A percentile compares a stretch with the other conserved stretches of the same genome.
Conservation (phyloP, 2,113 vertebrate genomes). For the Mormyrus lacerda region DNA sequence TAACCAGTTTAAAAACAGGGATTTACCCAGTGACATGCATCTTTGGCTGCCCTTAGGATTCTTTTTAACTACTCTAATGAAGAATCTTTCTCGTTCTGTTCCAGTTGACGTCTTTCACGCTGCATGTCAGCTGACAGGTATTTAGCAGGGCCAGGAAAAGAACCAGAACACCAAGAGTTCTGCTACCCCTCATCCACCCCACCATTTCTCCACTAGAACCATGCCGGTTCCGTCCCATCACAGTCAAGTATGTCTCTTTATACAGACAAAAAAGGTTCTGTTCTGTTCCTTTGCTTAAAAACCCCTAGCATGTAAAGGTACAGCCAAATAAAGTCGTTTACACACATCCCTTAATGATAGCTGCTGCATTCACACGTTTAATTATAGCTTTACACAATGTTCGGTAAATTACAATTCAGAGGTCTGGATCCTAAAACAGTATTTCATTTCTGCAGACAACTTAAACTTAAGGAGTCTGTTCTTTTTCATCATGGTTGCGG, state of each 20-base stretch:
- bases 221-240: neutral
- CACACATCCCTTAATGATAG: neutral
- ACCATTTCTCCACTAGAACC: neutral
- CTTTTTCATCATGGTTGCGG: slow-evolving; percentile 43
- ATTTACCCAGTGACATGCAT: neutral
- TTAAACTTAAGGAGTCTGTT: slow-evolving; percentile 40
- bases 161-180: neutral
- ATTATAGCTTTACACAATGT: slow-evolving; percentile 36
- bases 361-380: neutral
- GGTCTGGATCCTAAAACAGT: slow-evolving; percentile 19
- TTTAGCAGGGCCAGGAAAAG: neutral
- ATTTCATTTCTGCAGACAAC: slow-evolving; percentile 34
- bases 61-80: neutral
- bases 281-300: neutral
- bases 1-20: neutral
- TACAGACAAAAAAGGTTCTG: neutral
- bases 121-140: neutral
- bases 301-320: neutral
- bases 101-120: neutral
- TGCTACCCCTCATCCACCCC: neutral
- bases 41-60: neutral
- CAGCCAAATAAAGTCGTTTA: neutral
- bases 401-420: slow-evolving; percentile 44
- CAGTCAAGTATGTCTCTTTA: neutral
- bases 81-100: neutral